Evolutionary conservation across 2,888 invertebrate genomes (phyloP).

Genomic region (Fragum whitleyi): DNA sequence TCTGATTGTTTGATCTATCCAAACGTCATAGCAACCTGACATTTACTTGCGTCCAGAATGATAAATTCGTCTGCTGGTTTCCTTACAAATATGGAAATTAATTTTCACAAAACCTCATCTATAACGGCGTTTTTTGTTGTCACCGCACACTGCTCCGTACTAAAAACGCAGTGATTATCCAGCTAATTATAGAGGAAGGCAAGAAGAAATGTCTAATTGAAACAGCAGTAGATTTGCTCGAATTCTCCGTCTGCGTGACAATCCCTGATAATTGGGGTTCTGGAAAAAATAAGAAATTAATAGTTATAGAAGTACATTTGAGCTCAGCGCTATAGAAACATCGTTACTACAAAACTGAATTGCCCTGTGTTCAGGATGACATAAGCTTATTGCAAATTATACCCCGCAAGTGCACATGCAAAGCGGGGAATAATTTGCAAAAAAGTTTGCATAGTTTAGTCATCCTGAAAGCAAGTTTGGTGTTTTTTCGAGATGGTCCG

Average conservation of each 20-base stretch:
- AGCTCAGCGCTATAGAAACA: background rate
- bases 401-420: too few relatives aligned
- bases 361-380: too few relatives aligned
- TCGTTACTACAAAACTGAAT: background rate
- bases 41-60: constrained; percentile 1
- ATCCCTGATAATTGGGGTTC: constrained; percentile 23
- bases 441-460: too few relatives aligned
- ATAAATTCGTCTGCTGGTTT: background rate
- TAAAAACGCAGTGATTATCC: background rate
- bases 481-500: too few relatives aligned
- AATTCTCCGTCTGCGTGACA: constrained; percentile 10
- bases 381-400: too few relatives aligned
- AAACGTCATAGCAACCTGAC: background rate
- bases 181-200: constrained; percentile 23
- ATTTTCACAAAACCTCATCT: background rate
- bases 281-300: constrained; percentile 3
- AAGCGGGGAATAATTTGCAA: too few relatives aligned
- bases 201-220: background rate
- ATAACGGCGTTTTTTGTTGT: background rate
- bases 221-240: constrained; percentile 17
- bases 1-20: background rate
- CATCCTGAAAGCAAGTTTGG: too few relatives aligned
- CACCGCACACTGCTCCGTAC: constrained; percentile 1
- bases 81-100: background rate
- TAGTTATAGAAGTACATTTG: background rate